phyloP scores from a whole-genome alignment of 2,797 vertebrate species.

The Gallinago solitaria region DNA sequence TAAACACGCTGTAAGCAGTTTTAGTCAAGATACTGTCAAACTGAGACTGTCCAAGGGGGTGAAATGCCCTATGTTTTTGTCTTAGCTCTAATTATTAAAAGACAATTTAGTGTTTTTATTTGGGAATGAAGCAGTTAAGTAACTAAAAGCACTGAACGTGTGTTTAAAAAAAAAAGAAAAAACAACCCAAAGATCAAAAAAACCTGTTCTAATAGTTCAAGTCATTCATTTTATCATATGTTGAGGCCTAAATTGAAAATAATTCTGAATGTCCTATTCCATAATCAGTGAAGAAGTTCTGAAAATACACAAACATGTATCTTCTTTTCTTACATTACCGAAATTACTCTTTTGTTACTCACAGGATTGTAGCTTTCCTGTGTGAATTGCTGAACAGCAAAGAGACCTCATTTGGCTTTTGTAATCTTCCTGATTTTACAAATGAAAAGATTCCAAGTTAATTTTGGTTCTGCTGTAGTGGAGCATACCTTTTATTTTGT shows the following conservation, averaged over 20 bases:
- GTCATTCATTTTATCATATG: not conserved
- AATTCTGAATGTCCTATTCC: not conserved
- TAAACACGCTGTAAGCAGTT: not conserved
- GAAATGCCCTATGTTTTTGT: not conserved
- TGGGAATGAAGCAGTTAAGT: not conserved
- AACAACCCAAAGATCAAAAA: not conserved
- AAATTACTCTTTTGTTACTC: not conserved
- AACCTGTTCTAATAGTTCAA: not conserved
- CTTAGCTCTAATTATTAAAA: not conserved
- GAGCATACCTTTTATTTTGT: not conserved
- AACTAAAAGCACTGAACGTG: not conserved
- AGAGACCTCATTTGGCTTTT: not conserved
- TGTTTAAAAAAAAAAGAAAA: not conserved
- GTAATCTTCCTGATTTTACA: not conserved
- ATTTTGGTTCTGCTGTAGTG: not conserved
- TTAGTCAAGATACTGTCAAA: not conserved
- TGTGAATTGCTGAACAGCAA: not conserved
- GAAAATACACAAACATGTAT: fast-evolving
- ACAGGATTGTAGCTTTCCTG: not conserved
- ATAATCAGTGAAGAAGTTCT: not conserved
- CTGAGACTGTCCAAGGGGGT: not conserved
- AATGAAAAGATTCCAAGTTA: not conserved
- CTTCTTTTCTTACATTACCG: not conserved
- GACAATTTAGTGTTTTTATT: not conserved
- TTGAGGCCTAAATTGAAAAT: not conserved